These are phyloP conservation scores for Hucho hucho DNA, from an alignment of 2,113 vertebrate genomes.

Conservation along the genomic window DNA sequence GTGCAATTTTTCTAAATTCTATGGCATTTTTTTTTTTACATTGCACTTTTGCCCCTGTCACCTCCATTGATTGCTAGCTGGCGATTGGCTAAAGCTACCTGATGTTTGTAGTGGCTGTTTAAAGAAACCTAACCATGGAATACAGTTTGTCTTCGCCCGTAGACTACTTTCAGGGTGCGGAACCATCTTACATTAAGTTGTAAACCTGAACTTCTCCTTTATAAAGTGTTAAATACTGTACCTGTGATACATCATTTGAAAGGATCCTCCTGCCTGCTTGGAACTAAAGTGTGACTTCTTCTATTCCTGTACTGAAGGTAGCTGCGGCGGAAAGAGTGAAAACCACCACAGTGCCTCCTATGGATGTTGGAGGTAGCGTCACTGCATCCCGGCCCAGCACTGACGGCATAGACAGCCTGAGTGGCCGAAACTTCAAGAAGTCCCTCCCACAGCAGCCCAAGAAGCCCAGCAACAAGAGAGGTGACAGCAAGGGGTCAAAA, in stretches of 20 bases:
- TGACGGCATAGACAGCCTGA: constrained; percentile 36
- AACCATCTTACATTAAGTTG: too few species aligned
- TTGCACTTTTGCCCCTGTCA: too few species aligned
- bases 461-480: constrained; percentile 74
- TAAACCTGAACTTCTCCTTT: too few species aligned
- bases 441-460: constrained; percentile 59
- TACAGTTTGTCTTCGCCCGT: too few species aligned
- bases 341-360: constrained; percentile 53
- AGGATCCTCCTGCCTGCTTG: background rate
- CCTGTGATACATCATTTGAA: background rate
- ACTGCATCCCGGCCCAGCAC: constrained; percentile 51
- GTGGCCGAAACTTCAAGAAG: constrained; percentile 61
- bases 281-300: background rate
- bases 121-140: too few species aligned
- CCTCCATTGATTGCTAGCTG: too few species aligned
- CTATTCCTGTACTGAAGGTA: constrained; percentile 43
- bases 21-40: too few species aligned
- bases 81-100: too few species aligned
- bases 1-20: background rate
- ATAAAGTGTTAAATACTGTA: too few species aligned
- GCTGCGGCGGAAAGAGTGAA: constrained; percentile 42
- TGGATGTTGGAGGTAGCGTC: constrained; percentile 26
- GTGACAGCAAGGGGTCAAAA: constrained; percentile 34
- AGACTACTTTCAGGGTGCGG: too few species aligned
- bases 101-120: too few species aligned